A percentile compares a stretch with the other conserved stretches of the same genome.
These are phyloP conservation scores for Drosophila prolongata DNA, from an alignment of 2,888 invertebrate genomes.

Conservation along the genomic window DNA sequence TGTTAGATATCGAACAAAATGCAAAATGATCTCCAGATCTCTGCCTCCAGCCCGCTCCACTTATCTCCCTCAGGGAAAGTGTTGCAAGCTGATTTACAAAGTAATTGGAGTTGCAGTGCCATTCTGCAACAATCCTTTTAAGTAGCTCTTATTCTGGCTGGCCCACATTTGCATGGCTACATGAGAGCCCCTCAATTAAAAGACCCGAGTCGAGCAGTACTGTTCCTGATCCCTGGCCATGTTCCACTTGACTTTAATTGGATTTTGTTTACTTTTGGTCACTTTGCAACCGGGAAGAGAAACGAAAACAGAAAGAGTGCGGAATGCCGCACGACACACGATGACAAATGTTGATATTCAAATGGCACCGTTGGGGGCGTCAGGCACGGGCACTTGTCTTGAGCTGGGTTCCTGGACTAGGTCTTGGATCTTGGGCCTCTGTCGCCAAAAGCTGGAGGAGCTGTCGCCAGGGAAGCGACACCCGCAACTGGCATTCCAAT, in stretches of 20 bases:
- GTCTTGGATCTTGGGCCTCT: constrained; percentile 52
- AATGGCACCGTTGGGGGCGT: constrained; percentile 69
- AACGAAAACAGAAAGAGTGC: constrained; percentile 46
- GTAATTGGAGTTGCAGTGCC: constrained; percentile 59
- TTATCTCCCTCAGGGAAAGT: constrained; percentile 63
- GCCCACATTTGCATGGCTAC: constrained; percentile 68
- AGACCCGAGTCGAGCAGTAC: constrained; percentile 42
- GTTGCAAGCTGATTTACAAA: constrained; percentile 62
- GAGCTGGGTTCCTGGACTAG: constrained; percentile 19
- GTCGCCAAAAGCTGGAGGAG: constrained; percentile 44
- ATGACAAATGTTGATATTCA: constrained; percentile 80
- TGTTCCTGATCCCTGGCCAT: constrained; percentile 55
- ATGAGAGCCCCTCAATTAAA: constrained; percentile 71
- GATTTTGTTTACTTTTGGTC: constrained; percentile 76
- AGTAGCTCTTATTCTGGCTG: constrained; percentile 48
- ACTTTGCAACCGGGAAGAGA: constrained; percentile 62
- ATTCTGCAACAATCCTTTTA: constrained; percentile 54
- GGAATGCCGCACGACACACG: constrained; percentile 78
- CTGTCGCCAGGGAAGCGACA: constrained; percentile 45
- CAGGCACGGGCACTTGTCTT: constrained; percentile 38
- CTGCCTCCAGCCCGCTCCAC: constrained; percentile 2
- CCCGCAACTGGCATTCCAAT: constrained; percentile 72
- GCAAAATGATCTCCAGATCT: neutral
- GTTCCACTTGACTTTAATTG: constrained; percentile 76
- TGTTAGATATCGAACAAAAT: constrained; percentile 39